Conservation (phyloP, 2,888 invertebrate species). For the Mesochorus sp. region DNA sequence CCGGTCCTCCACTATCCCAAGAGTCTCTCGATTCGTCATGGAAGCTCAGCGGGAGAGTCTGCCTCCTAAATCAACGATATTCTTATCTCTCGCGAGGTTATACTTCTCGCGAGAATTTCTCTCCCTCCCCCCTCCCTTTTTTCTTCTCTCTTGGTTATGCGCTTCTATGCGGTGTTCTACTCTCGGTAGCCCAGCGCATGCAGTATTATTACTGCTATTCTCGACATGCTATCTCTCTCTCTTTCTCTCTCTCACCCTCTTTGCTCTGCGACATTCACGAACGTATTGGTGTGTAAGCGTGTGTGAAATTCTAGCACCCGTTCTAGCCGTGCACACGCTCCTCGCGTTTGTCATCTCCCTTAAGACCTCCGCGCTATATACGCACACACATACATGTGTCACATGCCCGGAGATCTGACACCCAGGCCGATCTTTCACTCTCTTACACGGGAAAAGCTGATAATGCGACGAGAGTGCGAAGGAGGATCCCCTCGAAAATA, state of each 20-base stretch:
- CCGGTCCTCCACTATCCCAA: conserved; percentile 29
- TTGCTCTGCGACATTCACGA: conserved; percentile 3
- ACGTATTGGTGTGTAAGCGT: not conserved
- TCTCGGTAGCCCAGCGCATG: conserved; percentile 14
- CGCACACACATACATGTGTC: not conserved
- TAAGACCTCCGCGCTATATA: conserved; percentile 18
- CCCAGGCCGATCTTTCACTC: conserved; percentile 30
- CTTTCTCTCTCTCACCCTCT: conserved; percentile 6
- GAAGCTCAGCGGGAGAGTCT: conserved; percentile 64
- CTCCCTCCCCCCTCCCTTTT: conserved; percentile 1
- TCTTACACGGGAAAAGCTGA: conserved; percentile 49
- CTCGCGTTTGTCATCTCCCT: conserved; percentile 58
- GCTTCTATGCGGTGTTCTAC: not conserved
- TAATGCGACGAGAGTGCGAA: conserved; percentile 50
- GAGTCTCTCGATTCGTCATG: conserved; percentile 60
- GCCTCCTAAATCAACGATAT: conserved; percentile 62
- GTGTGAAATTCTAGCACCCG: not conserved
- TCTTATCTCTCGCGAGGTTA: conserved; percentile 56
- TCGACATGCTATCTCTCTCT: conserved; percentile 21
- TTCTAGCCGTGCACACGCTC: conserved; percentile 49
- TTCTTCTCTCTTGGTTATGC: conserved; percentile 21
- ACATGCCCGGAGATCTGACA: conserved; percentile 16
- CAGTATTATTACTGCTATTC: conserved; percentile 46
- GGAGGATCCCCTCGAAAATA: conserved; percentile 31
- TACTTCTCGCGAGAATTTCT: conserved; percentile 12